Evolutionary conservation across 1,140 invertebrate genomes (phyloP), one percentile per base, ranked within the genome.

Genomic region (Zaprionus lachaisei): DNA sequence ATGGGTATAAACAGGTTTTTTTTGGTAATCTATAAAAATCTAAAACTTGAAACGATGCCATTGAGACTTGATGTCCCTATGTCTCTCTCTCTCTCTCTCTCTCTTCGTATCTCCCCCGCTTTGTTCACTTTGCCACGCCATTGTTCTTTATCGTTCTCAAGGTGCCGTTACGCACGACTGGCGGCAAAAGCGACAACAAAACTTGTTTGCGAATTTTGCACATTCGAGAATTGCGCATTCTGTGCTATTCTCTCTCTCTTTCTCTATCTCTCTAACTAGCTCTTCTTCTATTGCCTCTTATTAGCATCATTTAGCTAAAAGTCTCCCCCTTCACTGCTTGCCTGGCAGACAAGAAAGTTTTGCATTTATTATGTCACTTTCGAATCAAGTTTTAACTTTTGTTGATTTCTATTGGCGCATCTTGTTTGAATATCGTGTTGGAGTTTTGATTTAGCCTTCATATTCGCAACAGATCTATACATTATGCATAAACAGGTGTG

Each of bases 101-200:
- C 5, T 17, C n/a, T 54, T 14, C 49, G 0, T 4, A 17, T 24
- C 49, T 1, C 14, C n/a, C 15, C 38, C 7, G 15, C 20, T 60
- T 20, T 44, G 22, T 37, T 11, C 37, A 11, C 31, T 20, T 26
- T n/a, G 22, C 17, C 34, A 34, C 24, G 12, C 62, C 47, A 72
- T 72, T 76, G 73, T 65, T 60, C 67, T 76, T 54, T 51, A 31
- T 22, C 14, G 34, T 74, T 22, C 58, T 71, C 67, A 75, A 75
- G 72, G 67, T 58, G 54, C 34, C 55, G 55, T 65, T 65, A 38
- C 44, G 61, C 73, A 76, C 68, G 68, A 65, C 38, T 65, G 61
- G 26, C 37, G 54, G 14, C 41, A 44, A 65, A 65, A 65, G 41
- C 51, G 24, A 70, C 63, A 71, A 56, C 7, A 44, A 17, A 24